These are phyloP conservation scores for Folsomia candida DNA, from an alignment of 2,888 invertebrate species.

Conservation along the genomic window DNA sequence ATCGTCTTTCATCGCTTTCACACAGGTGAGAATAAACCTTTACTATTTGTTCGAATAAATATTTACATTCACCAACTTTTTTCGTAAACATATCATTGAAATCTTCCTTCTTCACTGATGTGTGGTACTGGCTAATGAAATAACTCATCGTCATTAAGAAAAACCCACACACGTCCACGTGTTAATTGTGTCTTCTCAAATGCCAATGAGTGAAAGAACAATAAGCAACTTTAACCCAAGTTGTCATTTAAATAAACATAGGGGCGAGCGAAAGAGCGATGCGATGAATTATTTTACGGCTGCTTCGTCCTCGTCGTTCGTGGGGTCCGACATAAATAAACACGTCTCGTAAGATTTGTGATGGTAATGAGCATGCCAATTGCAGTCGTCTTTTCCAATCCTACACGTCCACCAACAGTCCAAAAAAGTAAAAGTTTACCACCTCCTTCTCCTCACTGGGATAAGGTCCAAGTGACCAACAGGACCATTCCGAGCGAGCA, in stretches of 20 bases:
- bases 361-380: not conserved
- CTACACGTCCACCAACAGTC: no score
- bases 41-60: not conserved
- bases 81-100: not conserved
- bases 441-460: no score
- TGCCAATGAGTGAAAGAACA: not conserved
- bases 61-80: not conserved
- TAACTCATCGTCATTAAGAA: not conserved
- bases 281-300: no score
- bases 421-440: no score
- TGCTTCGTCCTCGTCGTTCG: not conserved
- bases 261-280: no score
- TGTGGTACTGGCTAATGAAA: not conserved
- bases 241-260: not conserved
- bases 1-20: conserved; percentile 49
- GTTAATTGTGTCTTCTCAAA: no score
- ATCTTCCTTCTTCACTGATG: no score
- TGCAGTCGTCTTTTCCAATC: no score
- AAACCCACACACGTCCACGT: not conserved
- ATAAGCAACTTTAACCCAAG: not conserved
- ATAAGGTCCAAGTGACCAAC: no score
- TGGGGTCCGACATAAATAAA: conserved; percentile 8
- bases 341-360: no score
- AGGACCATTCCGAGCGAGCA: no score
- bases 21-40: conserved; percentile 32